Base-by-base conservation (phyloP, 2,113 vertebrate genomes). In the Amia ocellicauda region DNA sequence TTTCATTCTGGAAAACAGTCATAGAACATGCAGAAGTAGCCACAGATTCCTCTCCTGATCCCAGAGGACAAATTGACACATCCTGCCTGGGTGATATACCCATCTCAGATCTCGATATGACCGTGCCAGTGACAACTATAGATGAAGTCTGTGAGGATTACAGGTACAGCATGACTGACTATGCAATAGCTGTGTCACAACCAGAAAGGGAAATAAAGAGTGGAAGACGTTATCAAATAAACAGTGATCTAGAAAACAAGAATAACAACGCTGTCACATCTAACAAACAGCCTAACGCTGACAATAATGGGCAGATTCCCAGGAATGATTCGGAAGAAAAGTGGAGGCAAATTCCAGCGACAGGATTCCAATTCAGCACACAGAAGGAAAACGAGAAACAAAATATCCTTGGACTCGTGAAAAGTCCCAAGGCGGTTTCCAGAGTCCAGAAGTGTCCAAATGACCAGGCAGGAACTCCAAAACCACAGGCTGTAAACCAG, bases 51-150 rank as follows among this genome's bases (percentile, higher is more conserved):
- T 78, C 73, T 63, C 76, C 72, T 19, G 62, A 81, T 7, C 74
- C 79, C 0, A 68, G 68, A 66, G 75, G 83, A 7, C 0, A 17
- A 1, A 63, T 58, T 2, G 70, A 71, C 17, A 45, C 42, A 0
- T 60, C 70, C 4, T 69, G 7, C 17, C 49, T 20, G 8, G 41
- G 66, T 47, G 4, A 24, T 1, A 69, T 80, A 3, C 67, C 79
- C 0, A 45, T 80, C 20, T 74, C 82, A 27, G 69, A 86, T 10
- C 70, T 84, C 52, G 75, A 81, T n/a, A n/a, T 80, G 76, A 69
- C 87, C 22, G 87, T 98, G 74, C 97, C 97, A 22, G 91, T 99
- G 62, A 98, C 97, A 1, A 78, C 93, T 55, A 98, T 98, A 42
- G 94, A 96, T 70, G 91, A 93, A 72, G 79, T 88, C 66, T 74